Percentiles rank a stretch among this genome's conserved stretches.
These are phyloP conservation scores for Lepisosteus osseus DNA, from an alignment of 2,113 vertebrate genomes.

Conservation along the genomic window DNA sequence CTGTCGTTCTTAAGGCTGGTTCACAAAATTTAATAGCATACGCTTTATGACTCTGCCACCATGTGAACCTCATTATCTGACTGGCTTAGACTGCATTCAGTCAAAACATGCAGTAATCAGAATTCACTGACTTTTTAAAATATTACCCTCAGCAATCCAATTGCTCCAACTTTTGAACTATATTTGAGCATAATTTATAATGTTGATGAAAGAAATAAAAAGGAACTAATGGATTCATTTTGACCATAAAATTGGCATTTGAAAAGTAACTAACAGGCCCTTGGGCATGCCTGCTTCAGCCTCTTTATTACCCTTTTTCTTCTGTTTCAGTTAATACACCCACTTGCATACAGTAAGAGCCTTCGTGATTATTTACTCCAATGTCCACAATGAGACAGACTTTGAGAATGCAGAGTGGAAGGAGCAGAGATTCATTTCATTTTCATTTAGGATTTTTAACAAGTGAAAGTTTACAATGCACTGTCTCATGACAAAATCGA, in stretches of 20 bases:
- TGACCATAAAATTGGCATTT: not conserved
- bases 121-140: not conserved
- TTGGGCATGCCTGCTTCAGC: not conserved
- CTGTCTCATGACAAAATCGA: not conserved
- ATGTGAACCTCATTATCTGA: not conserved
- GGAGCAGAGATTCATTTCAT: not conserved
- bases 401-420: not conserved
- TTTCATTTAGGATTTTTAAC: not conserved
- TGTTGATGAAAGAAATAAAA: not conserved
- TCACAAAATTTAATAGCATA: not conserved
- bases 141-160: not conserved
- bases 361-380: not conserved
- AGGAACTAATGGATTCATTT: not conserved
- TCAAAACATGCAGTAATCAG: not conserved
- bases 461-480: not conserved
- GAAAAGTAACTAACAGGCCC: not conserved
- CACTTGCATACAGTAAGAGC: not conserved
- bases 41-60: not conserved
- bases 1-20: not conserved
- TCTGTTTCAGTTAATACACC: not conserved
- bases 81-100: not conserved
- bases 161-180: conserved; percentile 2
- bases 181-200: not conserved
- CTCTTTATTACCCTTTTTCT: not conserved
- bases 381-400: not conserved